phyloP scores from a whole-genome alignment of 2,888 invertebrate genomes.

The Zhuqinia jingwanae region DNA sequence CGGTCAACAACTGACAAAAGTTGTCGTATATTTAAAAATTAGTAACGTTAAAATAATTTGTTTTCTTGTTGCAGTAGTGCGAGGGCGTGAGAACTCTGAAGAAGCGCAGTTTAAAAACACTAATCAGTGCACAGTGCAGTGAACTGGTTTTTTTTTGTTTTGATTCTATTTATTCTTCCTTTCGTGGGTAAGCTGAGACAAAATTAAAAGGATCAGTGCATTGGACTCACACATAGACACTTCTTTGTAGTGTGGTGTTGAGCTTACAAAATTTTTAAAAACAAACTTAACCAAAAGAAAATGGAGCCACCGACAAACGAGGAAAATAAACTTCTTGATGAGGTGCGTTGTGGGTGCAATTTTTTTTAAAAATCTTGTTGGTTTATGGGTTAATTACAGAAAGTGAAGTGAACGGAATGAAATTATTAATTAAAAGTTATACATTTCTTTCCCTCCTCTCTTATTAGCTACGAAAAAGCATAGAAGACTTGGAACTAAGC shows the following conservation, averaged over 20 bases:
- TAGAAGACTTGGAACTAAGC: conserved; percentile 58
- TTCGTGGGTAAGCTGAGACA: neutral
- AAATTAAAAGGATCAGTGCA: no score
- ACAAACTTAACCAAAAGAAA: neutral
- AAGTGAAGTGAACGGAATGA: no score
- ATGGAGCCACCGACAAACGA: conserved; percentile 23
- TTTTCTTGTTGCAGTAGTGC: neutral
- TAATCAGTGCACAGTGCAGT: neutral
- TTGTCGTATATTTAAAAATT: no score
- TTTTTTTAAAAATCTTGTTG: neutral
- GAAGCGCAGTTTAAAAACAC: neutral
- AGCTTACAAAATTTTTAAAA: no score
- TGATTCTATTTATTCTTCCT: neutral
- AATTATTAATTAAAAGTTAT: neutral
- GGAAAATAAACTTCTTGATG: conserved; percentile 8
- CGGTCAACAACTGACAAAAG: neutral
- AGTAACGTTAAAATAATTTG: neutral
- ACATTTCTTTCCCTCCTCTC: neutral
- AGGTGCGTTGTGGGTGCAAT: neutral
- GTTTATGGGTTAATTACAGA: neutral
- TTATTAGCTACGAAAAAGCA: conserved; percentile 53
- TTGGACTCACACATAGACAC: no score
- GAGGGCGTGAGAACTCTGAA: neutral
- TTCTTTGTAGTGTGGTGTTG: no score
- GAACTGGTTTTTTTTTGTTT: neutral